A percentile compares a stretch with the other conserved stretches of the same genome.
These are phyloP conservation scores for Pyrrhura leucotis DNA, from an alignment of 2,797 vertebrate genomes.

Conservation along the genomic window DNA sequence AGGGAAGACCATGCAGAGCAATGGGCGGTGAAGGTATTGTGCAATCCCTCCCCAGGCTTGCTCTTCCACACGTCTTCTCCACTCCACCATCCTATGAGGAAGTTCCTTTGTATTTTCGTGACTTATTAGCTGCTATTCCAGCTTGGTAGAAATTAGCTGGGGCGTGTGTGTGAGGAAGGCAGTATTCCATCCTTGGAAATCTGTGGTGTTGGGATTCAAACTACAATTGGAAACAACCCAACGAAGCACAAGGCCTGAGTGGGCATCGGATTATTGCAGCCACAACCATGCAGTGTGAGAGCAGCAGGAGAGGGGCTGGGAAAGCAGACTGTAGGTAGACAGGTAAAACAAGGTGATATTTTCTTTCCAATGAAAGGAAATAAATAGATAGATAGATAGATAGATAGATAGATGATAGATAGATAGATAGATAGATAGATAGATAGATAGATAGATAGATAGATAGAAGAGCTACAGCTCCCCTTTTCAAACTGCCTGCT, in stretches of 20 bases:
- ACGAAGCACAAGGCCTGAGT: neutral
- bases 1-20: accelerated
- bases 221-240: neutral
- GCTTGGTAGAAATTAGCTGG: neutral
- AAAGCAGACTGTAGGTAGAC: neutral
- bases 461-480: neutral
- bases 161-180: neutral
- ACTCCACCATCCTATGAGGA: neutral
- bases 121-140: neutral
- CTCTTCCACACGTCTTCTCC: neutral
- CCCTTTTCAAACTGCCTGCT: neutral
- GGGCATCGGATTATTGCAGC: neutral
- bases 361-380: neutral
- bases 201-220: neutral
- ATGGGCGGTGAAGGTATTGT: neutral
- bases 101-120: neutral
- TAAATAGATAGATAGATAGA: neutral
- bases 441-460: too few species aligned
- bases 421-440: too few species aligned
- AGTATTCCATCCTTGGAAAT: neutral
- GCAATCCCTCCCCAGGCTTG: neutral
- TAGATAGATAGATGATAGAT: neutral
- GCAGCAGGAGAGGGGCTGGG: neutral
- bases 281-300: accelerated
- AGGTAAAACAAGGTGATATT: neutral